Conservation (phyloP, 2,113 vertebrate species). For the Peromyscus leucopus region DNA sequence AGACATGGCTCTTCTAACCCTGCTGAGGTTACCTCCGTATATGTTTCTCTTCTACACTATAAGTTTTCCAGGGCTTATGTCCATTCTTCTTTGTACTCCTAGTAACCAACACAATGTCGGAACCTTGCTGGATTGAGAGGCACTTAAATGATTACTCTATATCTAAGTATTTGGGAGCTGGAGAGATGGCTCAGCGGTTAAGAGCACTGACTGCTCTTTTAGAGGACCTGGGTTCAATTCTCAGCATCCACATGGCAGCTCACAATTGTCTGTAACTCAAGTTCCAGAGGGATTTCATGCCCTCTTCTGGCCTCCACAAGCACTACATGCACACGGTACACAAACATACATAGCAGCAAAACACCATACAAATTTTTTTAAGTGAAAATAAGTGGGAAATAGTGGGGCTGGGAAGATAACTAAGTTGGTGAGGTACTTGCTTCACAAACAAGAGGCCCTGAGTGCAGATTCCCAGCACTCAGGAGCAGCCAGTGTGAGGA, state of each 20-base stretch:
- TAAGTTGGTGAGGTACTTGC: background rate
- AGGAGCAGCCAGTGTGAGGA: background rate
- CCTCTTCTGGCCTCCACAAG: background rate
- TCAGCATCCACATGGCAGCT: background rate
- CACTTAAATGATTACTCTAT: background rate
- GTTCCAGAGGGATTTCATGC: background rate
- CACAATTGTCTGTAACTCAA: background rate
- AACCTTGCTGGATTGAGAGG: background rate
- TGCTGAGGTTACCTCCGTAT: background rate
- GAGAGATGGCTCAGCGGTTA: background rate
- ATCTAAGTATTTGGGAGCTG: background rate
- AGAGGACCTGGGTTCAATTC: background rate
- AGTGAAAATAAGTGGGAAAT: background rate
- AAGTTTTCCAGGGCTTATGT: background rate
- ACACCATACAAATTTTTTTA: background rate
- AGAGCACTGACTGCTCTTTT: background rate
- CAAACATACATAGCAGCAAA: background rate
- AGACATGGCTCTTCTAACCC: background rate
- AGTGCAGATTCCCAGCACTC: background rate
- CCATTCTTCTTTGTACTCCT: conserved; percentile 3
- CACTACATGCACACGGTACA: too few species aligned
- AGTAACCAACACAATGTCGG: background rate
- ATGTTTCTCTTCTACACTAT: background rate
- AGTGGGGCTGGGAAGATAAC: background rate
- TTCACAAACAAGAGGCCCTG: background rate